Base-by-base conservation (phyloP, 2,113 vertebrate species). In the Pollimyrus isidori region DNA sequence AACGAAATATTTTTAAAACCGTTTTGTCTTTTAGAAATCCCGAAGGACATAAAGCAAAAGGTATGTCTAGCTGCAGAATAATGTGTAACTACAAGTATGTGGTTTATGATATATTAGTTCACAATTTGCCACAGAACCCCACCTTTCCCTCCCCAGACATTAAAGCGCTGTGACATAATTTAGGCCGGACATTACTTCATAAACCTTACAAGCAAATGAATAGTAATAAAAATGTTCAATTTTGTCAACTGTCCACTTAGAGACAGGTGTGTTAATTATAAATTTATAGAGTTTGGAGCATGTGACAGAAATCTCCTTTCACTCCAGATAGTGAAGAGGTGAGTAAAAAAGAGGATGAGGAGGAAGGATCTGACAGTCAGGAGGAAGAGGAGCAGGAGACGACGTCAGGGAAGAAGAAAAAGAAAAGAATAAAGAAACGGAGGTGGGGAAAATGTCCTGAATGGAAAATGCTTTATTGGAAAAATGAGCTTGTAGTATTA, bases 21-120 rank as follows among this genome's bases (percentile, higher is more conserved):
- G 30, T 1, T 73, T 88, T 82, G 26, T 91, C 1, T 89, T 87
- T 91, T 88, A 96, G 95, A 92, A 90, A 89, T 15, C 89, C 91
- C 82, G 91, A 92, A 15, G 0, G 3, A 17, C 48, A 91, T 9
- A 65, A 89, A 30, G 91, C 85, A 7, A 23, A 92, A 95, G 94
- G 94, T 95, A 91, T 90, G 39, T 65, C 49, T 45, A 45, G 45
- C 58, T 42, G 0, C 19, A 7, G 30, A 76, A 30, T 69, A 69
- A 4, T 69, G 10, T 26, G n/a, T 11, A 65, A 26, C n/a, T 65
- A 65, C 62, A 26, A 10, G n/a, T 65, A 26, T 65, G 7, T 30
- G 9, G 62, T 69, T 69, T 69, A 65, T 65, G 3, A 30, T 13
- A 26, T 65, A 4, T 69, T 69, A 69, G 9, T 69, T 69, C n/a